These are phyloP conservation scores for Noctua comes DNA, from an alignment of 2,888 invertebrate species.

Conservation along the genomic window DNA sequence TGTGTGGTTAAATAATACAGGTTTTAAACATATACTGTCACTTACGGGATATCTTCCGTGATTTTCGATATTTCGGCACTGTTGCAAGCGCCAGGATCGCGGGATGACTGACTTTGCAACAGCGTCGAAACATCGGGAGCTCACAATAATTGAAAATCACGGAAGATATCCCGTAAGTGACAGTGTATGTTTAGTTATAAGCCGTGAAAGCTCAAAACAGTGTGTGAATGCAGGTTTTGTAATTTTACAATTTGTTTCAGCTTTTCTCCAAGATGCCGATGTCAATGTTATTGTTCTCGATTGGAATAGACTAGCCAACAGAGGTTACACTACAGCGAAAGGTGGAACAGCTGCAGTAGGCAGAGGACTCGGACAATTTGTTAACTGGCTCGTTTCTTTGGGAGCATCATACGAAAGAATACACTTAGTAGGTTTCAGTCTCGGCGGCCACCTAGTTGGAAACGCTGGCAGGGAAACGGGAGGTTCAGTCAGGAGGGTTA, in stretches of 20 bases:
- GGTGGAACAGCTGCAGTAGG: constrained; percentile 75
- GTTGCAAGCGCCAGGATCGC: no score
- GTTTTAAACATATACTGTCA: background rate
- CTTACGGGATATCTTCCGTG: background rate
- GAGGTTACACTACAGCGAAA: constrained; percentile 79
- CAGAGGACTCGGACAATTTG: constrained; percentile 74
- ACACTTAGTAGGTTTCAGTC: constrained; percentile 86
- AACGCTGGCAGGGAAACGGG: constrained; percentile 78
- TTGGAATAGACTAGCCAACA: constrained; percentile 81
- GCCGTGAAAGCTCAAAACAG: background rate
- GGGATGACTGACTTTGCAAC: no score
- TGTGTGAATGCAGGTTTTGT: background rate
- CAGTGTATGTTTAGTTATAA: background rate
- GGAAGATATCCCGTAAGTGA: background rate
- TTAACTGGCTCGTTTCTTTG: constrained; percentile 73
- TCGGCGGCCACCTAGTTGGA: constrained; percentile 85
- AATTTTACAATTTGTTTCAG: constrained; percentile 65
- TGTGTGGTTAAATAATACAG: background rate
- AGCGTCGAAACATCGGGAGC: no score
- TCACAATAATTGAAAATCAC: background rate
- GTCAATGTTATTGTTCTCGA: constrained; percentile 85
- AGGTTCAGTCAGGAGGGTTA: constrained; percentile 77
- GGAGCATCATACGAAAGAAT: constrained; percentile 75
- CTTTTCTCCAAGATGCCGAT: constrained; percentile 75
- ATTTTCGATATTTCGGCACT: no score